Base-by-base conservation (phyloP, 2,888 invertebrate species). In the Nemotelus pantherinus region DNA sequence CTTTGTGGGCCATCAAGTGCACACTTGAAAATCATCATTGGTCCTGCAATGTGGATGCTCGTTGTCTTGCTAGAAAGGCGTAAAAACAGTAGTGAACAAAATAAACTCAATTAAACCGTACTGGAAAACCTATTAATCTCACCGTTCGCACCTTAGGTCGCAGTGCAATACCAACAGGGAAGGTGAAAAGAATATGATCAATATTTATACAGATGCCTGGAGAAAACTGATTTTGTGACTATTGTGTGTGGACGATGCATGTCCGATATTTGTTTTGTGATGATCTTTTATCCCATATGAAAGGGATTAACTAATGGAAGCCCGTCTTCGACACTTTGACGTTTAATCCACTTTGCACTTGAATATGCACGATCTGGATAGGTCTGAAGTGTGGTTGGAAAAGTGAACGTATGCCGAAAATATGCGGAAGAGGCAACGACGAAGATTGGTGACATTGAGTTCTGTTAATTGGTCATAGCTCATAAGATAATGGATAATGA, bases 61-160 rank as follows among this genome's bases (percentile, higher is more conserved):
- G 25, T 25, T 44, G 7, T 43, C 63, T 74, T 48, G 39, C 3
- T 43, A 3, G 39, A 10, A 3, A 44, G 60, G 63, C 63, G 74
- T 50, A 74, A 74, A 72, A 74, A 74, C 74, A 74, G 74, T 74
- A 74, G 74, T 74, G 74, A 25, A 2, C 45, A 74, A 74, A 74
- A 74, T 60, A 74, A 74, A 74, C 43, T 41, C n/a, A 74, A 74
- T 60, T 63, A 60, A 44, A 63, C 39, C 25, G 5, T 45, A 3
- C 50, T 41, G 10, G 53, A 43, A 70, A 47, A 25, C 25, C 57
- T 25, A 57, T 57, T 57, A 4, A 57, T 57, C 10, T 25, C 25
- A 57, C 25, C 5, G 64, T 64, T 64, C n/a, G 64, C 45, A 10
- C 45, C 64, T 44, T 44, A 64, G 10, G 64, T 6, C 41, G 5